A percentile compares a stretch with the other conserved stretches of the same genome.
These are phyloP conservation scores for Ophion ventricosus DNA, from an alignment of 2,888 invertebrate species.

Conservation along the genomic window DNA sequence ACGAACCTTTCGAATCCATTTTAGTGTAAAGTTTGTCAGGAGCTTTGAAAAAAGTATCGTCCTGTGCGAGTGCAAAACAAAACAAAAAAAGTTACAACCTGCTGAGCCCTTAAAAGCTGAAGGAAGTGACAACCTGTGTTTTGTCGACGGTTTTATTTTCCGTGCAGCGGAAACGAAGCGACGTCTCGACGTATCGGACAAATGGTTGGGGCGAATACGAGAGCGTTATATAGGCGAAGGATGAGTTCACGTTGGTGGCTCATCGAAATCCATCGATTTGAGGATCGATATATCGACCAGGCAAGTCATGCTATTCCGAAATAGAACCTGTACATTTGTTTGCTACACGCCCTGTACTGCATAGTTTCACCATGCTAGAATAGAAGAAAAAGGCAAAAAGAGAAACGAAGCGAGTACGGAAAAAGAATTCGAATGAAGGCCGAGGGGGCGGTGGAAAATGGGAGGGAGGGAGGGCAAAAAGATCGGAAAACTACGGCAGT, in stretches of 20 bases:
- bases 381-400: constrained; percentile 56
- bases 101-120: neutral
- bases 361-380: constrained; percentile 53
- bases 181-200: constrained; percentile 6
- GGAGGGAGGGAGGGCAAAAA: constrained; percentile 48
- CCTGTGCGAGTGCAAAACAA: neutral
- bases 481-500: constrained; percentile 31
- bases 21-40: neutral
- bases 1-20: neutral
- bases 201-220: neutral
- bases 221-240: neutral
- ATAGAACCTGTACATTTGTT: constrained; percentile 16
- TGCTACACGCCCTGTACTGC: constrained; percentile 9
- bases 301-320: constrained; percentile 68
- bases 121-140: neutral
- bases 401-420: constrained; percentile 39
- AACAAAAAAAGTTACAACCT: neutral
- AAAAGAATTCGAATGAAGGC: constrained; percentile 6
- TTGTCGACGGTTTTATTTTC: neutral
- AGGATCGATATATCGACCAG: constrained; percentile 73
- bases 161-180: neutral
- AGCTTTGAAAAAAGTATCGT: neutral
- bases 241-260: neutral
- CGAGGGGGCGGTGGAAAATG: neutral
- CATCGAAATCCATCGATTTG: constrained; percentile 69